Evolutionary conservation across 2,113 vertebrate genomes (phyloP).

Genomic region (Rattus rattus): DNA sequence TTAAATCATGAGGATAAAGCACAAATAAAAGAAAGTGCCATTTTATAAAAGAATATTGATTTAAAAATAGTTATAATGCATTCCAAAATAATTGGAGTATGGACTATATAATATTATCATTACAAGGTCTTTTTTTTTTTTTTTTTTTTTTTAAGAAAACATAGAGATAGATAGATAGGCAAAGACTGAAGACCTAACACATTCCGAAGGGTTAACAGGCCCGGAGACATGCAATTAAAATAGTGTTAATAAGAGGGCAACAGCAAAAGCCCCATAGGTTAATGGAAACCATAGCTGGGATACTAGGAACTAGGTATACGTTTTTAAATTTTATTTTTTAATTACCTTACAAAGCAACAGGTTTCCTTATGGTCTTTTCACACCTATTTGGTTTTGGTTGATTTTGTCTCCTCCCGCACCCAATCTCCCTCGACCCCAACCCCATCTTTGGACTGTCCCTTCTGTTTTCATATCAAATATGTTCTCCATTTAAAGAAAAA

Average conservation of each 20-base stretch:
- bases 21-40: conserved; percentile 4
- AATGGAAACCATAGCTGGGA: background rate
- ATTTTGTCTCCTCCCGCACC: background rate
- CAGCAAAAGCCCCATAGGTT: background rate
- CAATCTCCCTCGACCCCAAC: background rate
- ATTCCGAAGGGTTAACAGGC: background rate
- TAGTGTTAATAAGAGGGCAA: background rate
- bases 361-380: background rate
- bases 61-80: background rate
- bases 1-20: background rate
- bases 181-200: conserved; percentile 29
- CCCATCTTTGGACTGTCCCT: background rate
- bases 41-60: background rate
- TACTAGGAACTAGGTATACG: background rate
- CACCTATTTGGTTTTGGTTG: background rate
- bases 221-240: background rate
- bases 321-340: background rate
- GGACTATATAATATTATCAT: background rate
- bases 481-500: background rate
- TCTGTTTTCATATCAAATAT: background rate
- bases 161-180: background rate
- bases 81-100: conserved; percentile 22
- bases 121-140: background rate
- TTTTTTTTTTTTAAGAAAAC: background rate
- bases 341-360: background rate